Base-by-base conservation (phyloP, 2,888 invertebrate genomes). In the Eilema caniola region DNA sequence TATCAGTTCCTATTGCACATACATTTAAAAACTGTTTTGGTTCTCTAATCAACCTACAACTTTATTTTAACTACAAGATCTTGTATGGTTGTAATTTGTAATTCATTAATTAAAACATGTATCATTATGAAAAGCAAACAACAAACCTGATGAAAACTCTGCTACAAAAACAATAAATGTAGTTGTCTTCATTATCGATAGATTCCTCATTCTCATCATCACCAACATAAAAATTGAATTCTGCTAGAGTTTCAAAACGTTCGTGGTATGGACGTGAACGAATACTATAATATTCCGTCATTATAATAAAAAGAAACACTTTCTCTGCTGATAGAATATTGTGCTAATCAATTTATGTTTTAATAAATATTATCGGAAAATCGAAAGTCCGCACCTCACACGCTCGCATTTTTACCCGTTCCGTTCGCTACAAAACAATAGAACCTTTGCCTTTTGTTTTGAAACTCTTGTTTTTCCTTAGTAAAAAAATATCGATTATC, bases 221-320 rank as follows among this genome's bases (percentile, higher is more conserved):
- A 67, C 93, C 92, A 72, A 94, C 82, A 69, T 86, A 85, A 75
- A 94, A 95, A 85, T 94, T 94, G 83, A 97, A 96, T 91, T 97
- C 97, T 56, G 97, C 97, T 77, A 97, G 94, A 72, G 97, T 96
- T 87, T 97, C 97, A 96, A 97, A 97, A 78, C 96, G 96, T 80
- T 94, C 92, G 76, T 90, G 90, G 77, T 91, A 90, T 10, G 66
- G 66, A 59, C 66, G 66, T 25, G 66, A 77, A 93, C 93, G 77
- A 88, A 93, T 25, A 20, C 66, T 16, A 85, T 90, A 93, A 75
- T 69, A 66, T 33, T 94, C 93, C 24, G 94, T 92, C 93, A 95
- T 94, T 81, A 4, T 83, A 84, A 81, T 83, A 28, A 61, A 37
- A 64, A 60, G 60, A 64, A 65, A 33, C 57, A 71, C 41, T 63